Evolutionary conservation across 2,888 invertebrate species (phyloP).

Genomic region (Meta bourneti): DNA sequence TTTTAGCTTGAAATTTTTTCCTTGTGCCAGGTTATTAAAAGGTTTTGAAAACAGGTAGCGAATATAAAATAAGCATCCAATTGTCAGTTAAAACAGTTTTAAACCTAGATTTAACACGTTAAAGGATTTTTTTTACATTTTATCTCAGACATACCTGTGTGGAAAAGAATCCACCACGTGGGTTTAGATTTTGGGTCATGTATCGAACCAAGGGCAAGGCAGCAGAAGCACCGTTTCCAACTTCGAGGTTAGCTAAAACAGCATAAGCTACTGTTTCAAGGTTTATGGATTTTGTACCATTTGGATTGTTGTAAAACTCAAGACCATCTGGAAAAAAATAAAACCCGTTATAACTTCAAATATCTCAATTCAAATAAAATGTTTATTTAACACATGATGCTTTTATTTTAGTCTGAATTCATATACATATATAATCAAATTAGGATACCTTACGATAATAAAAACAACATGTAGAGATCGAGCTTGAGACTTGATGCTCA

Average conservation of each 20-base stretch:
- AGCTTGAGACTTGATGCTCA: too few species aligned
- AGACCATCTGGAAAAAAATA: constrained; percentile 37
- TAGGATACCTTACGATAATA: background rate
- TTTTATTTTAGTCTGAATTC: too few species aligned
- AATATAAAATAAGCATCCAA: too few species aligned
- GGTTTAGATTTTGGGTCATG: constrained; percentile 86
- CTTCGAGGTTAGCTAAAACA: constrained; percentile 84
- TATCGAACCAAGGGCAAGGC: constrained; percentile 86
- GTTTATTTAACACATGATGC: too few species aligned
- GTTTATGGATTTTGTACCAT: constrained; percentile 82
- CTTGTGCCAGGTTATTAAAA: too few species aligned
- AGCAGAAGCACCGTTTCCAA: constrained; percentile 83
- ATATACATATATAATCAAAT: background rate
- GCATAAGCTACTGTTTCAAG: constrained; percentile 87
- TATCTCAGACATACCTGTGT: constrained; percentile 77
- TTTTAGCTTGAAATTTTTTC: too few species aligned
- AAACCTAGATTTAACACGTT: too few species aligned
- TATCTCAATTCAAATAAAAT: background rate
- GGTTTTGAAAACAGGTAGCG: too few species aligned
- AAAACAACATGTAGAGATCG: too few species aligned
- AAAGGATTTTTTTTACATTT: too few species aligned
- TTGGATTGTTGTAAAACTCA: constrained; percentile 34
- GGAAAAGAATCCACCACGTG: constrained; percentile 83
- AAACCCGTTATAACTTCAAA: background rate
- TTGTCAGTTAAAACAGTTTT: too few species aligned